These are phyloP conservation scores for Dendrocincla fuliginosa DNA, from an alignment of 2,797 vertebrate species.

Conservation along the genomic window DNA sequence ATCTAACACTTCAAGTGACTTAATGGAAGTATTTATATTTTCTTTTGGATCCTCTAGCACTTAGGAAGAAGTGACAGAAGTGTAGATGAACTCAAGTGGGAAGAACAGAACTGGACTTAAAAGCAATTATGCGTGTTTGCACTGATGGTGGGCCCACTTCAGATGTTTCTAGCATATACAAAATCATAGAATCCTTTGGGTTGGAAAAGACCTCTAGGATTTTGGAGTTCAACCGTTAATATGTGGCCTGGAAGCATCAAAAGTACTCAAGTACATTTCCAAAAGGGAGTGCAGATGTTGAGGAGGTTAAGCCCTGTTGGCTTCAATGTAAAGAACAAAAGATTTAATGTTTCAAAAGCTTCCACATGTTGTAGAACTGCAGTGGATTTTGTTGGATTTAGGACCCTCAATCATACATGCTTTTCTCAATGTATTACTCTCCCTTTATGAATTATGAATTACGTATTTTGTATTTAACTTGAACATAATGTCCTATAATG, in stretches of 20 bases:
- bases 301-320: neutral
- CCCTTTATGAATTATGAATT: neutral
- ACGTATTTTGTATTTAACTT: neutral
- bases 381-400: neutral
- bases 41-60: neutral
- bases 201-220: neutral
- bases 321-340: neutral
- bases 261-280: neutral
- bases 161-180: neutral
- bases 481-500: rapidly evolving
- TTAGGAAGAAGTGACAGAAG: neutral
- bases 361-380: neutral
- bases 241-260: neutral
- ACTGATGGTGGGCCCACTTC: neutral
- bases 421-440: neutral
- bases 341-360: neutral
- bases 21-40: neutral
- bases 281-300: neutral
- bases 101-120: neutral
- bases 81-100: neutral
- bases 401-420: neutral
- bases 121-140: neutral
- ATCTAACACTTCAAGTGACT: neutral
- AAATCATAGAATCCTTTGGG: neutral
- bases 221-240: neutral